These are phyloP conservation scores for Danaus melanippus DNA, from an alignment of 1,140 invertebrate species.

Conservation along the genomic window DNA sequence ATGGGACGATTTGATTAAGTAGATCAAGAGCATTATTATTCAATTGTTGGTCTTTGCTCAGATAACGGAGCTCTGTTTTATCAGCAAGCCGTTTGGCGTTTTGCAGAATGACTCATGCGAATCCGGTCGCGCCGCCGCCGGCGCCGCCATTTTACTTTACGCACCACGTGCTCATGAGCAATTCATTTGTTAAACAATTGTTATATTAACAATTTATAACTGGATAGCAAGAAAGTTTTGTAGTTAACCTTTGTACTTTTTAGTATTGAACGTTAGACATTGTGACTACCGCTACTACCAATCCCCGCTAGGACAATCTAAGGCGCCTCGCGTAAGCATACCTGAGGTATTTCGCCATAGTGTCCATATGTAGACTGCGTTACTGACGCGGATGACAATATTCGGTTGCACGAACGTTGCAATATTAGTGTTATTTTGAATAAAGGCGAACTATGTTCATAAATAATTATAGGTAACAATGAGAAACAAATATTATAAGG, in stretches of 20 bases:
- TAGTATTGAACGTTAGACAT: no score
- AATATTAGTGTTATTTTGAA: slow-evolving; percentile 1
- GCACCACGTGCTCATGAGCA: slow-evolving; percentile 60
- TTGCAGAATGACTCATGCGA: slow-evolving; percentile 31
- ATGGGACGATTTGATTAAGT: no score
- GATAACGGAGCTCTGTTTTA: slow-evolving; percentile 19
- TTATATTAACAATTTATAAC: slow-evolving; percentile 11
- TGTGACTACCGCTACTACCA: neutral
- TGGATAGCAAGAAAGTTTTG: neutral
- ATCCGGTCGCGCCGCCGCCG: slow-evolving; percentile 22
- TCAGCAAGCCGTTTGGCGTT: slow-evolving; percentile 28
- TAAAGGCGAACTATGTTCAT: no score
- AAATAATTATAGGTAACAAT: no score
- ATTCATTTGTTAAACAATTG: slow-evolving; percentile 13
- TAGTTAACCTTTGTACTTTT: no score
- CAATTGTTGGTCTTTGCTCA: neutral
- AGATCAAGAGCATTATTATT: no score
- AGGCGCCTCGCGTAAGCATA: slow-evolving; percentile 24
- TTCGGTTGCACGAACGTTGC: slow-evolving; percentile 11
- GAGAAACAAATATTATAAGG: no score
- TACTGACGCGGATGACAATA: slow-evolving; percentile 23
- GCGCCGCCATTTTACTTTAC: slow-evolving; percentile 63
- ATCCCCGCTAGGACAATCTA: slow-evolving; percentile 4
- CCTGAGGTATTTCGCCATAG: slow-evolving; percentile 58
- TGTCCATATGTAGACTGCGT: slow-evolving; percentile 36